Conservation (phyloP, 1,140 invertebrate genomes). For the Littorina saxatilis region DNA sequence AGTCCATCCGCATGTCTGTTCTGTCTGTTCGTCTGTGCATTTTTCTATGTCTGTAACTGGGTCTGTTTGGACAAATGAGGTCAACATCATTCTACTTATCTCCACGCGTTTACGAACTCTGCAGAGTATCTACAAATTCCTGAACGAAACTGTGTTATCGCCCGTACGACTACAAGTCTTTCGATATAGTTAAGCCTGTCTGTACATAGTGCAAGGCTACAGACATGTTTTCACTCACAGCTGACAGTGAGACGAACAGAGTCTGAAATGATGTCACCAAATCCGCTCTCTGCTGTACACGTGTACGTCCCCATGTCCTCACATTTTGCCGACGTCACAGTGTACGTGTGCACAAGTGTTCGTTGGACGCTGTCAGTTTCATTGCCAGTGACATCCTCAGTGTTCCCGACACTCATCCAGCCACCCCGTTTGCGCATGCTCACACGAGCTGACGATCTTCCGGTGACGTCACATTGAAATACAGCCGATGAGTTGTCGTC, state of each 20-base stretch:
- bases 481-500: background rate
- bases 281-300: background rate
- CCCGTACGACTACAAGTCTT: too few species aligned
- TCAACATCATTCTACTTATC: too few species aligned
- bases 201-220: too few species aligned
- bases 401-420: background rate
- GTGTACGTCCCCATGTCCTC: conserved; percentile 7
- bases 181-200: too few species aligned
- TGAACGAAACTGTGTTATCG: too few species aligned
- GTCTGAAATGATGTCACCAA: background rate
- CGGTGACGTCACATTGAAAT: conserved; percentile 16
- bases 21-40: too few species aligned
- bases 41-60: too few species aligned
- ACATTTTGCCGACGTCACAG: background rate
- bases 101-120: too few species aligned
- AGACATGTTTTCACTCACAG: too few species aligned
- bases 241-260: background rate
- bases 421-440: background rate
- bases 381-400: background rate
- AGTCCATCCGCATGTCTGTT: too few species aligned
- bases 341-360: background rate
- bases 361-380: background rate
- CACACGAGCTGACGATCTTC: background rate
- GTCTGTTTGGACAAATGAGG: too few species aligned
- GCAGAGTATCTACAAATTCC: too few species aligned